Percentiles rank a stretch among this genome's conserved stretches.
Evolutionary conservation across 1,140 invertebrate species (phyloP).

Genomic region (Ptiloglossa arizonensis): DNA sequence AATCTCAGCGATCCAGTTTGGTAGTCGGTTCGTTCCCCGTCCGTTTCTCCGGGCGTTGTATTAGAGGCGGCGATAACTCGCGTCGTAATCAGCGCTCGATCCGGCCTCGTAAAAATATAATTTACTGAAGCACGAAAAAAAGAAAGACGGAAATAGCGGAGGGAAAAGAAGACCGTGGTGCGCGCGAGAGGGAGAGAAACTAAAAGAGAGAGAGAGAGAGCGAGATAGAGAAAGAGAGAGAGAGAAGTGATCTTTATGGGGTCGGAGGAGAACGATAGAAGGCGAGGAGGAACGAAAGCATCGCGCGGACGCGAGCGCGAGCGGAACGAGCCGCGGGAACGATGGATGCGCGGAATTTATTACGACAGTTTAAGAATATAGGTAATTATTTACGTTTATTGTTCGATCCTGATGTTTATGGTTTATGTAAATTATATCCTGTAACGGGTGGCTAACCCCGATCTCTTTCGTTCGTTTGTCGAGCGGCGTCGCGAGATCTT

Average conservation of each 20-base stretch:
- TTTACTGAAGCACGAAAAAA: slow-evolving; percentile 42
- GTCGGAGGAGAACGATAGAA: slow-evolving; percentile 14
- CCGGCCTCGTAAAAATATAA: slow-evolving; percentile 54
- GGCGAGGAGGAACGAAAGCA: slow-evolving; percentile 16
- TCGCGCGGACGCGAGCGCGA: slow-evolving; percentile 12
- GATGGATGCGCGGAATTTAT: slow-evolving; percentile 67
- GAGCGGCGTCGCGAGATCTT: slow-evolving; percentile 36
- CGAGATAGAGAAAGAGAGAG: background rate
- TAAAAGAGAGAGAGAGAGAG: background rate
- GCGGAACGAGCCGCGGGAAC: slow-evolving; percentile 33
- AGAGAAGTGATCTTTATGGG: slow-evolving; percentile 23
- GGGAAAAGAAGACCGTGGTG: background rate
- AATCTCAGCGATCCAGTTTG: slow-evolving; percentile 22
- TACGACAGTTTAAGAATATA: slow-evolving; percentile 72
- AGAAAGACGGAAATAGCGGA: slow-evolving; percentile 2
- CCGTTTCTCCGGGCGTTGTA: background rate
- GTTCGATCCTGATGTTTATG: slow-evolving; percentile 70
- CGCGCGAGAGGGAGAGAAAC: background rate
- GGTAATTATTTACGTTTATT: slow-evolving; percentile 73
- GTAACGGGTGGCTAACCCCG: slow-evolving; percentile 51
- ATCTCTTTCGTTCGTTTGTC: slow-evolving; percentile 6
- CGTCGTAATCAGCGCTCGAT: slow-evolving; percentile 51
- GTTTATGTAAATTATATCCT: slow-evolving; percentile 70
- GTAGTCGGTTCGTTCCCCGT: background rate
- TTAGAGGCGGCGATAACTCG: slow-evolving; percentile 53